Evolutionary conservation across 2,797 vertebrate genomes (phyloP), one percentile per base, ranked within the genome.

Genomic region (Ctenopoma kingsleyae): DNA sequence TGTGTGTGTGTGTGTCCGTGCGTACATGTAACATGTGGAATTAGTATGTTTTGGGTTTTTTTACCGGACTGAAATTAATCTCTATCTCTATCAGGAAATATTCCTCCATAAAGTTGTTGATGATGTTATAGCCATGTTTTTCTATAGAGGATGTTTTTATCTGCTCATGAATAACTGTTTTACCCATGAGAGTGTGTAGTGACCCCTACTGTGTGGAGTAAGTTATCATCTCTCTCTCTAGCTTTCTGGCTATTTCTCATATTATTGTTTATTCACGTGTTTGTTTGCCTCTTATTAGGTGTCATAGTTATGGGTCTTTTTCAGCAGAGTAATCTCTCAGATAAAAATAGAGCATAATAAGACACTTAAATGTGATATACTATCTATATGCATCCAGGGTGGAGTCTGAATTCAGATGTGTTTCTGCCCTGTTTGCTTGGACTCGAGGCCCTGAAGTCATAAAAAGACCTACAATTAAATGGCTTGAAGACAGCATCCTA

Each of bases 381-480:
- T 65, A 48, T 80, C 55, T 72, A 73, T 81, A 70, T 62, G 67
- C 50, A 61, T 70, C 69, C 52, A 55, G 82, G 87, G 87, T 88
- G 87, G 81, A 91, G 88, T 81, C 69, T 23, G 40, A 59, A 58
- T 81, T 67, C 64, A 78, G 62, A 83, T 91, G 85, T 80, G 90
- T 87, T 85, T 79, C 64, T 85, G 56, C 71, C 66, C 81, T 86
- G 78, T 84, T 86, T 87, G 74, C 70, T 76, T 82, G 67, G 23
- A 80, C 69, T 76, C 74, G 68, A 90, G 67, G 73, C 82, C 84
- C 62, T n/a, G 44, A 35, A 69, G 74, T 87, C 76, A 56, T 81
- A 74, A 79, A 71, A 76, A 88, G 84, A 71, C 86, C 89, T 85
- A 75, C 76, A 89, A 89, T 92, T 90, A 89, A 82, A 83, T 83